phyloP scores from a whole-genome alignment of 2,888 invertebrate species.

The Xestia rhomboidea region DNA sequence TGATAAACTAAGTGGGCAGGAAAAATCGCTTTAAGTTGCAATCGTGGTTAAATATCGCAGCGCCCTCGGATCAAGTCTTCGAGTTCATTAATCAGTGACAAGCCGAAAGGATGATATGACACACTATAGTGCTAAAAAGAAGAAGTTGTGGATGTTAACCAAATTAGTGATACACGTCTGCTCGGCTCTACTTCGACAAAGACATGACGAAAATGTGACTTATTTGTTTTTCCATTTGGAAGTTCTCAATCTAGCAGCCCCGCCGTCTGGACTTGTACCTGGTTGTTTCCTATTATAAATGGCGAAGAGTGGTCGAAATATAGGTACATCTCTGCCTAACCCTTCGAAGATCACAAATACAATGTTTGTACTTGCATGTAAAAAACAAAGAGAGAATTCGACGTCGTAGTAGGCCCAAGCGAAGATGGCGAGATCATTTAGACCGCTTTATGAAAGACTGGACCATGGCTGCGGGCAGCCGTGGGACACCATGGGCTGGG shows the following conservation, averaged over 20 bases:
- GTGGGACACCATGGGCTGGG: background rate
- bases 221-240: background rate
- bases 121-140: background rate
- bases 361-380: background rate
- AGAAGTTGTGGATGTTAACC: background rate
- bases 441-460: background rate
- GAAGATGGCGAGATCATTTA: background rate
- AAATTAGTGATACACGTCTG: background rate
- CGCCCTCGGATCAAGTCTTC: background rate
- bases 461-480: background rate
- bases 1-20: background rate
- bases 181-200: background rate
- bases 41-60: background rate
- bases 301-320: background rate
- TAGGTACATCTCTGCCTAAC: background rate
- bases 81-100: background rate
- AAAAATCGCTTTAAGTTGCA: background rate
- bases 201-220: background rate
- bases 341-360: background rate
- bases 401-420: background rate
- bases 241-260: background rate
- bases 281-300: background rate
- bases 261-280: background rate
- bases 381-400: background rate
- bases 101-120: no score